Base-by-base conservation (phyloP, 2,113 vertebrate genomes). In the Etia nguti region DNA sequence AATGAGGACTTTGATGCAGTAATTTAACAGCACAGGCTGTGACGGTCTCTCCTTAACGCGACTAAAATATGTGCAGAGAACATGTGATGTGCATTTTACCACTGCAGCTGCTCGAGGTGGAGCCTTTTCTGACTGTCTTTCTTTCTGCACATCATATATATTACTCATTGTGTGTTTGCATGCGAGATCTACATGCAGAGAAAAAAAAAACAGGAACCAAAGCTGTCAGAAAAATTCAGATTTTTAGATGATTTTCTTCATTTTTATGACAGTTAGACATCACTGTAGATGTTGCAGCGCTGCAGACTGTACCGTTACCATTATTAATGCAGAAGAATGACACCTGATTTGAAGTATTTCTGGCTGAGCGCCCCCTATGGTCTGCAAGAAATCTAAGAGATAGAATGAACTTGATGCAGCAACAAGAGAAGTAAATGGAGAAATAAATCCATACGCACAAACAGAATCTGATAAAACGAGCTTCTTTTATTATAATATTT, bases 401-500 rank as follows among this genome's bases (percentile, higher is more conserved):
- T 29, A 0, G 41, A 3, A 29, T 48, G 4, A 75, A 75, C 0
- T 31, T 1, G 22, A 26, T 29, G 70, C 70, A 12, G 70, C 43
- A 31, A 6, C 6, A 20, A 5, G 4, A 75, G 41, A 75, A 75
- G 8, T 29, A 48, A 48, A 50, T 50, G 43, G n/a, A 29, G 46
- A 43, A 56, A 84, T 52, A 26, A 82, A 59, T 29, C 52, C 46
- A 60, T 65, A 79, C 52, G 2, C 10, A 62, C 46, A 59, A 18
- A 52, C 57, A 86, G 60, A 15, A 22, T 92, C 18, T 81, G 87
- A 89, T 95, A 94, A 95, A 92, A 95, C 90, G 85, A 92, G 84
- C 56, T 95, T 95, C 62, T 94, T 96, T 96, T 95, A 96, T 96
- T 96, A 95, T 82, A 90, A 84, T 91, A 93, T 86, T 91, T 95